phyloP scores from a whole-genome alignment of 2,888 invertebrate species.

The Gerris lacustris region DNA sequence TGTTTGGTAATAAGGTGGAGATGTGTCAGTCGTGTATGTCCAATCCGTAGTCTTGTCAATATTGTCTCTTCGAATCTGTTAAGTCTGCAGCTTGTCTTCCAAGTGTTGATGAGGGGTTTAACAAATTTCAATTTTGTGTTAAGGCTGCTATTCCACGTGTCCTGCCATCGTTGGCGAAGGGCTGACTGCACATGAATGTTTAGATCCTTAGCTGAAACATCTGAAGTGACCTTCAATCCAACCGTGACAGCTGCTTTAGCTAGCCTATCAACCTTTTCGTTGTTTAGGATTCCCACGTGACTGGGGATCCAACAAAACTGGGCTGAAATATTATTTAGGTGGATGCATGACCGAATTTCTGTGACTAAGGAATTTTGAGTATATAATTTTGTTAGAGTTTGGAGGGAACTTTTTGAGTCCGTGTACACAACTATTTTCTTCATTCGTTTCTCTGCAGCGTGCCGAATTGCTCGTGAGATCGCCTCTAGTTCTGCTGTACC shows the following conservation, averaged over 20 bases:
- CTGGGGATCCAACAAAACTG: not conserved
- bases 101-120: not conserved
- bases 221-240: no score
- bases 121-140: not conserved
- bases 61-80: not conserved
- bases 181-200: no score
- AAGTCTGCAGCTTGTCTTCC: not conserved
- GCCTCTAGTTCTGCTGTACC: not conserved
- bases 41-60: not conserved
- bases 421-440: not conserved
- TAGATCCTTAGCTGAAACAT: no score
- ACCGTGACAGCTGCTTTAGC: not conserved
- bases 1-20: no score
- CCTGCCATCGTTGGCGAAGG: no score
- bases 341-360: not conserved
- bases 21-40: not conserved
- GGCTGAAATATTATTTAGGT: not conserved
- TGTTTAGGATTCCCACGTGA: not conserved
- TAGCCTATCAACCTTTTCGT: not conserved
- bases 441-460: not conserved
- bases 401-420: not conserved
- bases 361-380: not conserved
- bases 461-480: not conserved
- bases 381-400: not conserved
- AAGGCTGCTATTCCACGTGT: no score